phyloP scores from a whole-genome alignment of 2,113 vertebrate species.

The Nothoprocta perdicaria region DNA sequence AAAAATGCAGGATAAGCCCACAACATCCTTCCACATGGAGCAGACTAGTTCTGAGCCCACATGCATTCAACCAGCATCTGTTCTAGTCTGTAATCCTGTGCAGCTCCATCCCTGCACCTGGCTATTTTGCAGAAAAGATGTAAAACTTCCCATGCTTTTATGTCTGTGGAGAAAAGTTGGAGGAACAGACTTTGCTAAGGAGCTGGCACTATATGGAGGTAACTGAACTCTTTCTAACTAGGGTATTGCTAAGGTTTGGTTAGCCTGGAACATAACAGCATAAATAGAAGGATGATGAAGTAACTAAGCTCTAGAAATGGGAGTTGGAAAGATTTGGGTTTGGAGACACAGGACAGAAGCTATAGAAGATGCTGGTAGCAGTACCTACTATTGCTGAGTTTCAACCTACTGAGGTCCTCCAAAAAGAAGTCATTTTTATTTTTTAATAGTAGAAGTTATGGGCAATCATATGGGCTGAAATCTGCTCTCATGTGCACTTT shows the following conservation, averaged over 20 bases:
- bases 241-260: not conserved
- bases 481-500: not conserved
- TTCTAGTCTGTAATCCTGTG: not conserved
- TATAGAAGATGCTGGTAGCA: not conserved
- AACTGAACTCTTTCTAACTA: not conserved
- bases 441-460: not conserved
- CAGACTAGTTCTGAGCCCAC: not conserved
- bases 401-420: not conserved
- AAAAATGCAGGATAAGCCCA: not conserved
- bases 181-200: not conserved
- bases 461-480: not conserved
- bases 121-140: not conserved
- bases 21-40: not conserved
- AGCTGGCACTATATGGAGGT: not conserved
- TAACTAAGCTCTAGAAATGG: not conserved
- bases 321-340: not conserved
- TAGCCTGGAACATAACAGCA: not conserved
- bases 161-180: not conserved
- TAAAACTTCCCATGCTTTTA: not conserved
- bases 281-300: not conserved
- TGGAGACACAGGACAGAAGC: not conserved
- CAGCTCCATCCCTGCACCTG: not conserved
- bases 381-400: not conserved
- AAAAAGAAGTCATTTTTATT: not conserved
- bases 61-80: not conserved